These are phyloP conservation scores for Melinopterus prodromus DNA, from an alignment of 2,888 invertebrate genomes.

Conservation along the genomic window DNA sequence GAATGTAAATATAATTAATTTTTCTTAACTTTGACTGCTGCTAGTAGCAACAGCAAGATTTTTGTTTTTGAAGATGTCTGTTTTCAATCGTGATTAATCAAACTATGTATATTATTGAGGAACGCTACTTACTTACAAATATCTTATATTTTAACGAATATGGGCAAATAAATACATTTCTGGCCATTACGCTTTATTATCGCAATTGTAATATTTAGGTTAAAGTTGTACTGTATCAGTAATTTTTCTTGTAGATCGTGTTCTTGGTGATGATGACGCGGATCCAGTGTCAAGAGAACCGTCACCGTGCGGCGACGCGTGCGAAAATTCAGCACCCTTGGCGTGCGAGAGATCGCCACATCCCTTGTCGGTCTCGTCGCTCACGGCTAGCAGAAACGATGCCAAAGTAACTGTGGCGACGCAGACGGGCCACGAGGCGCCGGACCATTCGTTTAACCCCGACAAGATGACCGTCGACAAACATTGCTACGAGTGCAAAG, in stretches of 20 bases:
- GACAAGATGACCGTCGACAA: constrained; percentile 82
- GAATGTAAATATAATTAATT: too few species aligned
- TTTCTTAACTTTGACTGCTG: too few species aligned
- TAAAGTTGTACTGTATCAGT: too few species aligned
- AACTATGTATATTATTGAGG: too few species aligned
- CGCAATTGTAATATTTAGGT: too few species aligned
- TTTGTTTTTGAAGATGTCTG: too few species aligned
- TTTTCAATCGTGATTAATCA: too few species aligned
- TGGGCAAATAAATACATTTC: too few species aligned
- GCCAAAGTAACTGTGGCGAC: constrained; percentile 80
- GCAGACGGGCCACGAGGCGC: constrained; percentile 83
- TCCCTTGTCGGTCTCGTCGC: constrained; percentile 50
- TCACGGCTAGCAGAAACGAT: constrained; percentile 37
- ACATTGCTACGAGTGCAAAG: constrained; percentile 93
- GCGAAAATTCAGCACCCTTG: constrained; percentile 59
- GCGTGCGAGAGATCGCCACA: constrained; percentile 54
- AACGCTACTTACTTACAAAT: too few species aligned
- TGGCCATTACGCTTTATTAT: too few species aligned
- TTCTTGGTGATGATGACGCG: constrained; percentile 69
- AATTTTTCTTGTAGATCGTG: constrained; percentile 51
- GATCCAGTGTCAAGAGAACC: constrained; percentile 74
- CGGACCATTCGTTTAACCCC: constrained; percentile 71
- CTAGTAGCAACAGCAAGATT: too few species aligned
- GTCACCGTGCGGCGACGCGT: constrained; percentile 71
- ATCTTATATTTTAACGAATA: background rate